Evolutionary conservation across 1,140 invertebrate genomes (phyloP), one percentile per base, ranked within the genome.

Genomic region (Diachasmimorpha longicaudata): DNA sequence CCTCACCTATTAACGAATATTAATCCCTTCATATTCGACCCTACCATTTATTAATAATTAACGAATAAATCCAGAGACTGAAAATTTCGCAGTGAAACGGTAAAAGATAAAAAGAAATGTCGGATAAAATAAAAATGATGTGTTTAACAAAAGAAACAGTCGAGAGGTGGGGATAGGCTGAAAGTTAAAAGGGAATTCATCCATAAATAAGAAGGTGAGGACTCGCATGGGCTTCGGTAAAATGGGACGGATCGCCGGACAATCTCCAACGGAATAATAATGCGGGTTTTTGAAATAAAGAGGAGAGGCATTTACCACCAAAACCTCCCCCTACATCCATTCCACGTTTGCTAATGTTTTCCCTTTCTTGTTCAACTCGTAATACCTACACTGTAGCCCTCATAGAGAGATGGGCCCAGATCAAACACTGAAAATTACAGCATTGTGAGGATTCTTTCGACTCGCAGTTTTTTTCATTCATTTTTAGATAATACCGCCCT

Each of bases 161-260:
- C 2, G 16, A 70, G 31, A 74, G 2, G 14, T 69, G 76, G 42
- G 31, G 31, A 55, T 44, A 80, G 81, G 79, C 81, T 79, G 79
- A 83, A 85, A 85, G 83, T 83, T 85, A 81, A 85, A 85, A 85
- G 80, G 44, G 73, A 76, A 79, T 79, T 71, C 78, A 79, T 79
- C 78, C 78, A 79, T 79, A 79, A 79, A 77, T 76, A 76, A 76
- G 69, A 76, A 76, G 68, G 37, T 76, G 55, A 21, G 25, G n/a
- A 13, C 25, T 11, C 23, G 63, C 23, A 19, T 10, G 6, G 36
- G 69, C 52, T 71, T 71, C 48, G 69, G 69, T 52, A 69, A 76
- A 76, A 76, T 37, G 14, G 16, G 76, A 75, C 77, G 80, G 73
- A 80, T 82, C 79, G 72, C 73, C 66, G 74, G 73, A 71, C 79